Evolutionary conservation across 2,797 vertebrate genomes (phyloP), one percentile per base, ranked within the genome.

Genomic region (Capromys pilorides): DNA sequence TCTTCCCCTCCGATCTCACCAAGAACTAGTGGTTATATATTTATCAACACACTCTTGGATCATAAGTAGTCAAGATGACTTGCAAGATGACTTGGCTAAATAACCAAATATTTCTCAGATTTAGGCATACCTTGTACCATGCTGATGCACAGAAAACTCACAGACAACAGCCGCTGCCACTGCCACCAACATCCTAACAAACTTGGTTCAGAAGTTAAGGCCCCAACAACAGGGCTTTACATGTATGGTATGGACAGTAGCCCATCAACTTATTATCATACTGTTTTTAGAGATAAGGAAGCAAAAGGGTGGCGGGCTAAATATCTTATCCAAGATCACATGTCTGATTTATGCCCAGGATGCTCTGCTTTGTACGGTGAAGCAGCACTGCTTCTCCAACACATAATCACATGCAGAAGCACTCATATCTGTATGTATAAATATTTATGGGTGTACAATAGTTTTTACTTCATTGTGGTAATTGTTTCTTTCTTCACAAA

Each of bases 401-500:
- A 84, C 9, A n/a, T 7, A 36, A 59, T 21, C 31, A 91, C 6
- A 13, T 13, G 62, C 2, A 82, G 19, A 49, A 24, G 59, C 41
- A 51, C 51, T 89, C n/a, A 6, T 90, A 39, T 73, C 62, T 83
- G 8, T 57, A 6, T 0, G 1, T 33, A 36, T 57, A 36, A 2
- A 49, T 41, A n/a, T 31, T 80, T 64, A 54, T 41, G 45, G 86
- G 4, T 61, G 93, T 94, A 88, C 69, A 71, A 41, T 69, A 75
- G 0, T 71, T 86, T 88, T 88, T 91, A 39, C 28, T 90, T 2
- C 36, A 64, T 19, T 39, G 28, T 64, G 9, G 39, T 45, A 39
- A 83, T 66, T 92, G 61, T 94, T 91, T 94, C 79, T 81, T 71
- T 71, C 51, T 86, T 95, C 64, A 90, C 49, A 39, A 87, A 89